A percentile compares a stretch with the other conserved stretches of the same genome.
phyloP scores from a whole-genome alignment of 2,888 invertebrate species.

The Eledone cirrhosa region DNA sequence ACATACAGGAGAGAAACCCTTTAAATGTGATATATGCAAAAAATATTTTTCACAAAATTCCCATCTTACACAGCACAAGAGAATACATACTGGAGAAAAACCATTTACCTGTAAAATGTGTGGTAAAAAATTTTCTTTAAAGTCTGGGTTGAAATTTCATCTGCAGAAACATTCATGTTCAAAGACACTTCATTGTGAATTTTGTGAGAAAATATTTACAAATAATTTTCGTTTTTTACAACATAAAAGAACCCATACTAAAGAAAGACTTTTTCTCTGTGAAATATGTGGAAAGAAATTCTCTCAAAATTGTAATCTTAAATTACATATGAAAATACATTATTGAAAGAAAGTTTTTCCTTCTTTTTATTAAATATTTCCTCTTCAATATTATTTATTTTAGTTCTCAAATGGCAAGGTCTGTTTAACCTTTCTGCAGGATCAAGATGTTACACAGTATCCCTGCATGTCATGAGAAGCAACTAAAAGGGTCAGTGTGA shows the following conservation, averaged over 20 bases:
- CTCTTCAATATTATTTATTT: too few relatives aligned
- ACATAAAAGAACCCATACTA: background rate
- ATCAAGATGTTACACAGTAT: too few relatives aligned
- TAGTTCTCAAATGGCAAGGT: too few relatives aligned
- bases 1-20: background rate
- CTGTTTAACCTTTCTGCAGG: too few relatives aligned
- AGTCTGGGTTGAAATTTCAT: background rate
- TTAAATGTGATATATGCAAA: background rate
- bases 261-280: background rate
- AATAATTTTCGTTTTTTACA: background rate
- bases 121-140: background rate
- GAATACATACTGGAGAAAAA: slow-evolving; percentile 1
- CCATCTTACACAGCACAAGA: background rate
- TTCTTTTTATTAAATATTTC: background rate
- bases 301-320: background rate
- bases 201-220: background rate
- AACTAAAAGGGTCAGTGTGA: too few relatives aligned
- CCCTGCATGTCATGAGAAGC: too few relatives aligned
- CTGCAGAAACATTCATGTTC: background rate
- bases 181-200: background rate
- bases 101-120: slow-evolving; percentile 4
- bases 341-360: background rate
- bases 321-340: background rate
- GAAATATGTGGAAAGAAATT: background rate
- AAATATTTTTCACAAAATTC: background rate